These are phyloP conservation scores for Monopterus albus DNA, from an alignment of 2,113 vertebrate species.

Conservation along the genomic window DNA sequence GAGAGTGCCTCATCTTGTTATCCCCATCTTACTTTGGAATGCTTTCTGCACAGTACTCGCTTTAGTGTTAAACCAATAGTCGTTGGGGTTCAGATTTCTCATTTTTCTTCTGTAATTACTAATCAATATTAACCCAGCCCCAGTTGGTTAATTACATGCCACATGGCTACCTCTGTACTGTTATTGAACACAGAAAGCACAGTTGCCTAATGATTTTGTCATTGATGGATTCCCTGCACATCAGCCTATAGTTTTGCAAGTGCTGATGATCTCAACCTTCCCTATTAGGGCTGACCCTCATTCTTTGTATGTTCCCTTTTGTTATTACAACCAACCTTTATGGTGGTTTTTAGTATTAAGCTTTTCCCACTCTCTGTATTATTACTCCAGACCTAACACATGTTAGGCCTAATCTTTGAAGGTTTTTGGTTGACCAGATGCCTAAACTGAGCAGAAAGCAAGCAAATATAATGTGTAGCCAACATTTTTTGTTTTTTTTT, in stretches of 20 bases:
- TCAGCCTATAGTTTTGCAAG: constrained; percentile 24
- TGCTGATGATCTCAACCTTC: constrained; percentile 27
- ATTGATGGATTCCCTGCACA: constrained; percentile 36
- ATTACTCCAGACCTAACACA: too few species aligned
- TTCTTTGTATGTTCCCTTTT: constrained; percentile 2
- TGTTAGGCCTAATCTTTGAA: too few species aligned
- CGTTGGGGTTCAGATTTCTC: constrained; percentile 20
- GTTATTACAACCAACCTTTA: not conserved
- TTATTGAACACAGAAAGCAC: constrained; percentile 35
- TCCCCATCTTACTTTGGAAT: not conserved
- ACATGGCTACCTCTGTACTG: constrained; percentile 10
- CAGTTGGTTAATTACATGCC: constrained; percentile 37
- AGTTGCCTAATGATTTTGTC: constrained; percentile 41
- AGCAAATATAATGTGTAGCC: too few species aligned
- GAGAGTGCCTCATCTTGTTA: not conserved
- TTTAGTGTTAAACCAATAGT: constrained; percentile 10
- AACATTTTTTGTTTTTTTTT: too few species aligned
- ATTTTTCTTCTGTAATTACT: constrained; percentile 34
- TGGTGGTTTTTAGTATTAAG: constrained; percentile 3
- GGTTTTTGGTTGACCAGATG: too few species aligned
- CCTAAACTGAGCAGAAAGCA: too few species aligned
- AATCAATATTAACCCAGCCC: constrained; percentile 40
- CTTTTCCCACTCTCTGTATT: not conserved
- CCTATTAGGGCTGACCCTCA: not conserved
- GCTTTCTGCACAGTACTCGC: constrained; percentile 41